Conservation (phyloP, 1,140 invertebrate species). For the Schlechtendalia chinensis region DNA sequence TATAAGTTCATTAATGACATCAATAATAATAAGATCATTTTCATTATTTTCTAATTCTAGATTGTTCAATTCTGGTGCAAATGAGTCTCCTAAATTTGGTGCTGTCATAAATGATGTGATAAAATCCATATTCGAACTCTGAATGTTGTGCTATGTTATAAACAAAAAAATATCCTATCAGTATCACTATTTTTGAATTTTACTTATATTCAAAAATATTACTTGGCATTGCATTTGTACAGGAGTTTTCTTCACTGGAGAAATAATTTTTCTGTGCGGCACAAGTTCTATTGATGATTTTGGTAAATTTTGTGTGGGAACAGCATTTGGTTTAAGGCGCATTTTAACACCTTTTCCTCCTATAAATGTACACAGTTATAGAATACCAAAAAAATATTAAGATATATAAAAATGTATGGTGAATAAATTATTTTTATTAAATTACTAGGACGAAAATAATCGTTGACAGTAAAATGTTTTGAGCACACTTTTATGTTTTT, state of each 20-base stretch:
- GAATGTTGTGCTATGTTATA: too few relatives aligned
- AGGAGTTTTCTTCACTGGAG: background rate
- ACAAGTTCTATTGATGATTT: background rate
- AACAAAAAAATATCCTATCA: too few relatives aligned
- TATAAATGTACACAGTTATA: too few relatives aligned
- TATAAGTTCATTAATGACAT: too few relatives aligned
- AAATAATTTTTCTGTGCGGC: background rate
- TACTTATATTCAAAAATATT: background rate
- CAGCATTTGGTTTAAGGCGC: background rate
- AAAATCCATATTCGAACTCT: too few relatives aligned
- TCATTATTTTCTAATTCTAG: background rate
- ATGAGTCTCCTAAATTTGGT: too few relatives aligned
- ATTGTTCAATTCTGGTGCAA: background rate
- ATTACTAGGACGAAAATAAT: background rate
- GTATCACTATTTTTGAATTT: too few relatives aligned
- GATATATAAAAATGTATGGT: too few relatives aligned
- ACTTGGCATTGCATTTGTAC: background rate
- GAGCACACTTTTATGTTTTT: background rate
- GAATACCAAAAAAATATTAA: too few relatives aligned
- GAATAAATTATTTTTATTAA: background rate
- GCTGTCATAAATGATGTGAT: too few relatives aligned
- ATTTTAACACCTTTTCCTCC: background rate
- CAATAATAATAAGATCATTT: too few relatives aligned
- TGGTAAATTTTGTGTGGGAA: constrained; percentile 3
- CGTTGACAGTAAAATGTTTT: background rate